Evolutionary conservation across 2,113 vertebrate species (phyloP).

Genomic region (Accipiter virgatus): DNA sequence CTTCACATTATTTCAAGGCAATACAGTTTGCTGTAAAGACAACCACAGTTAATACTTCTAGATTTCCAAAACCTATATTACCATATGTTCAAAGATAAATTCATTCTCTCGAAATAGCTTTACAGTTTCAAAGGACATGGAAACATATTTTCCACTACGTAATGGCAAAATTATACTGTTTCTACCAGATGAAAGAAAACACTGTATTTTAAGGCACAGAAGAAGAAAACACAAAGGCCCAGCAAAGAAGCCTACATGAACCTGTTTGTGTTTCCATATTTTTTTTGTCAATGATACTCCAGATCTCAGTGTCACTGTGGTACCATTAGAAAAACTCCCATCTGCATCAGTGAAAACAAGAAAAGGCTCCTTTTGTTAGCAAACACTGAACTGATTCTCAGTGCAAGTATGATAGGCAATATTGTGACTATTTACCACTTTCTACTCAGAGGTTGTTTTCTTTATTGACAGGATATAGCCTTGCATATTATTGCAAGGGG

Average conservation of each 20-base stretch:
- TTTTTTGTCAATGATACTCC: neutral
- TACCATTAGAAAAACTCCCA: neutral
- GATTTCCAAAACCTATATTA: neutral
- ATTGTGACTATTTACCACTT: neutral
- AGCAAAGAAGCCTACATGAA: neutral
- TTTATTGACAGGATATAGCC: neutral
- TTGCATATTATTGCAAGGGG: neutral
- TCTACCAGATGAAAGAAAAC: neutral
- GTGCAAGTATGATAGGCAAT: neutral
- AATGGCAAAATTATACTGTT: neutral
- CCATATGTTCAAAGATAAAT: neutral
- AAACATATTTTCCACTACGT: neutral
- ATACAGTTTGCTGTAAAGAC: neutral
- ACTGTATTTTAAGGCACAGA: neutral
- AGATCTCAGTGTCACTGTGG: neutral
- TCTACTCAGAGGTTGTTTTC: neutral
- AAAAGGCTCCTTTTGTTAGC: neutral
- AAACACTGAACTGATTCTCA: neutral
- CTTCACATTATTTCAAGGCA: neutral
- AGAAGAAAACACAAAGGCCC: neutral
- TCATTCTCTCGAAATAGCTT: neutral
- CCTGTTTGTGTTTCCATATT: neutral
- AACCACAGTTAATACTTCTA: neutral
- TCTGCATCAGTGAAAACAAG: neutral
- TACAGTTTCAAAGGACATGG: neutral